These are phyloP conservation scores for Sphaerophoria rueppellii DNA, from an alignment of 2,888 invertebrate genomes.

Conservation along the genomic window DNA sequence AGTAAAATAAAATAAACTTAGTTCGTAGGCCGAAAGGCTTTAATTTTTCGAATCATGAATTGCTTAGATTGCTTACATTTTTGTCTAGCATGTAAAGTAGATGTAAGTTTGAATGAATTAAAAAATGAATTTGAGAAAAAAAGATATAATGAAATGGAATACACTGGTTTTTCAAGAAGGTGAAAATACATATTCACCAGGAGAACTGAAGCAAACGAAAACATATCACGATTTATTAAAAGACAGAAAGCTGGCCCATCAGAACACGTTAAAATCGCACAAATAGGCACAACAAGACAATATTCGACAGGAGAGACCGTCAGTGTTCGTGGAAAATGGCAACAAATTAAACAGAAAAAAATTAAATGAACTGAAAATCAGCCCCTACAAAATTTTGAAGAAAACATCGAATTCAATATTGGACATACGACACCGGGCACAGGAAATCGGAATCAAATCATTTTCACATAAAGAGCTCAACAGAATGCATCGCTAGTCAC, in stretches of 20 bases:
- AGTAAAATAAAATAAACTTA: no score
- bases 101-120: no score
- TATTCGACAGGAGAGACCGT: constrained; percentile 56
- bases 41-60: no score
- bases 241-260: constrained; percentile 43
- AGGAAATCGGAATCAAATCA: constrained; percentile 12
- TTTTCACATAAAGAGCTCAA: constrained; percentile 14
- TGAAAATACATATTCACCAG: constrained; percentile 45
- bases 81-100: no score
- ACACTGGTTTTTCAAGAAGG: constrained; percentile 60
- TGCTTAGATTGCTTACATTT: no score
- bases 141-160: constrained; percentile 66
- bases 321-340: constrained; percentile 64
- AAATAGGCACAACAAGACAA: constrained; percentile 57
- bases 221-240: constrained; percentile 36
- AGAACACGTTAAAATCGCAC: constrained; percentile 11
- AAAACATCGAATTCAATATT: constrained; percentile 61
- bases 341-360: constrained; percentile 65
- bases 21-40: no score
- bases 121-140: constrained; percentile 52
- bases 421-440: constrained; percentile 41
- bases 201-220: constrained; percentile 46
- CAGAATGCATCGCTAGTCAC: not conserved
- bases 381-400: constrained; percentile 49
- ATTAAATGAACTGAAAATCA: constrained; percentile 65